phyloP scores from a whole-genome alignment of 2,797 vertebrate genomes.

The Chelmon rostratus region DNA sequence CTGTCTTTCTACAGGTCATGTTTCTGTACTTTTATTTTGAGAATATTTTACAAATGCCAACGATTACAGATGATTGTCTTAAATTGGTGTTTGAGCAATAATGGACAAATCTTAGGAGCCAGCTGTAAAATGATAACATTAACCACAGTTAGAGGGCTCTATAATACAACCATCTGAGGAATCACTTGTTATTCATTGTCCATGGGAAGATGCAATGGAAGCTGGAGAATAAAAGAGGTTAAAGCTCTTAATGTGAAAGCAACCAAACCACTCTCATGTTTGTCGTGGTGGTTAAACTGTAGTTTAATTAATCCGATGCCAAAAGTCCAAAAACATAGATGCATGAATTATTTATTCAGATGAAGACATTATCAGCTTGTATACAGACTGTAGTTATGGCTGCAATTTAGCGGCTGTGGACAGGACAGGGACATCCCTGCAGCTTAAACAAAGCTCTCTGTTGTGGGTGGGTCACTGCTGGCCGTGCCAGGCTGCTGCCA shows the following conservation, averaged over 20 bases:
- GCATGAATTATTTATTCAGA: not conserved
- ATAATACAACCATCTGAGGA: not conserved
- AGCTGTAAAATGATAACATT: not conserved
- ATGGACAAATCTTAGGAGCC: not conserved
- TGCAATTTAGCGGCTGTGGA: slow-evolving; percentile 55
- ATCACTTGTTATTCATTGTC: not conserved
- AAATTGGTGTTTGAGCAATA: not conserved
- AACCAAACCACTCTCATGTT: not conserved
- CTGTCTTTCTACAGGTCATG: no score
- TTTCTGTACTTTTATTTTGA: not conserved
- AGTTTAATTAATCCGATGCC: not conserved
- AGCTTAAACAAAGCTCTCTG: slow-evolving; percentile 80
- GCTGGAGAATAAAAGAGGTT: not conserved
- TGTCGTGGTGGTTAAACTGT: not conserved
- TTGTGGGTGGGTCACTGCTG: slow-evolving; percentile 75
- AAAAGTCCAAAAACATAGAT: not conserved
- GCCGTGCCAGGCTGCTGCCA: slow-evolving; percentile 83
- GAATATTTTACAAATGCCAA: not conserved
- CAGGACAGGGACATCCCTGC: slow-evolving; percentile 76
- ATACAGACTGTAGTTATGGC: slow-evolving; percentile 37
- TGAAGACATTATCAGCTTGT: slow-evolving; percentile 11
- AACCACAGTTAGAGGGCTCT: not conserved
- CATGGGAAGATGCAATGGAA: no score
- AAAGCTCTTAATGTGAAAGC: not conserved
- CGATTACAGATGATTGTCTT: not conserved